phyloP scores from a whole-genome alignment of 2,888 invertebrate species.

The Graphium colonna region DNA sequence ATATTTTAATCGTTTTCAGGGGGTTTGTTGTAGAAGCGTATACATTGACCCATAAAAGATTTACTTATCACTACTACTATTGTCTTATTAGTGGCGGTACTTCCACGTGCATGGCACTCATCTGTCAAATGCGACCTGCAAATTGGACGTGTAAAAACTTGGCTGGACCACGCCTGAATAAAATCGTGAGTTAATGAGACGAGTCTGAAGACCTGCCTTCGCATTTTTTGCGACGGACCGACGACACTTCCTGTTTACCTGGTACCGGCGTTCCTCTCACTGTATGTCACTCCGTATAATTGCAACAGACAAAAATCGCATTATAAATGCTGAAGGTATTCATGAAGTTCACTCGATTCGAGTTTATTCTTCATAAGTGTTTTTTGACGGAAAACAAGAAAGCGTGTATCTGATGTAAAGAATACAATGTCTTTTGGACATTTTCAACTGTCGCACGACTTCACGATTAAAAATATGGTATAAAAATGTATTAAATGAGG shows the following conservation, averaged over 20 bases:
- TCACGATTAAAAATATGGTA: too few relatives aligned
- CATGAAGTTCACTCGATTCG: slow-evolving; percentile 8
- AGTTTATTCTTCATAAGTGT: background rate
- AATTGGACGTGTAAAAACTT: slow-evolving; percentile 47
- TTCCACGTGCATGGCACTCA: slow-evolving; percentile 33
- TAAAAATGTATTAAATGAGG: too few relatives aligned
- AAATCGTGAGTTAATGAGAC: slow-evolving; percentile 52
- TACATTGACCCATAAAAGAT: too few relatives aligned
- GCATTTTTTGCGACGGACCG: slow-evolving; percentile 19
- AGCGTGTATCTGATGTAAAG: too few relatives aligned
- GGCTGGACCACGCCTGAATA: slow-evolving; percentile 42
- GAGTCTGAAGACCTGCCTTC: slow-evolving; percentile 30
- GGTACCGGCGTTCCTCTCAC: background rate
- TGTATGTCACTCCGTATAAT: slow-evolving; percentile 1
- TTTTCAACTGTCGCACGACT: too few relatives aligned
- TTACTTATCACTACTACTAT: background rate
- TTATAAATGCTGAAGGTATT: background rate
- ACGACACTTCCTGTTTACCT: slow-evolving; percentile 26
- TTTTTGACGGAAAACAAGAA: too few relatives aligned
- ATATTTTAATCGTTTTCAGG: too few relatives aligned
- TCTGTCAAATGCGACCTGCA: slow-evolving; percentile 40
- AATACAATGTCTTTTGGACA: too few relatives aligned
- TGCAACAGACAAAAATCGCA: background rate
- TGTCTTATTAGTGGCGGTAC: too few relatives aligned
- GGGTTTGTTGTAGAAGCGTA: too few relatives aligned